These are phyloP conservation scores for Anomalospiza imberbis DNA, from an alignment of 2,797 vertebrate species.

Conservation along the genomic window DNA sequence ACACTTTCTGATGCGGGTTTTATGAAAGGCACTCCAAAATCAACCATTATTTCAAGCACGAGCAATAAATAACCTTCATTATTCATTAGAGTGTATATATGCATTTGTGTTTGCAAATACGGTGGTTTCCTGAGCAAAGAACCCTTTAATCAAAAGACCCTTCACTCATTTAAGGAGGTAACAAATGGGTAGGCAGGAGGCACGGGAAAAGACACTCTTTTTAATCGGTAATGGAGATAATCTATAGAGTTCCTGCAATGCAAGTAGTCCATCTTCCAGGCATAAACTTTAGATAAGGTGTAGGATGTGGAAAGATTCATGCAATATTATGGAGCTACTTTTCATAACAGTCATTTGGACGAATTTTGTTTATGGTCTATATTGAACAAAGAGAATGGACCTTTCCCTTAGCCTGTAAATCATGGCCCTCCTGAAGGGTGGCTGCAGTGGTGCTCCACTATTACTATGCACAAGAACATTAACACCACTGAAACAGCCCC, in stretches of 20 bases:
- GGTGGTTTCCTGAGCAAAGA: slow-evolving; percentile 59
- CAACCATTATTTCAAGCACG: slow-evolving; percentile 75
- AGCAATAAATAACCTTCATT: slow-evolving; percentile 77
- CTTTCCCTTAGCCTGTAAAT: slow-evolving; percentile 35
- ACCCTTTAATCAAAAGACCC: slow-evolving; percentile 56
- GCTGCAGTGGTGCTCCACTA: neutral
- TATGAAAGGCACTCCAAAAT: slow-evolving; percentile 74
- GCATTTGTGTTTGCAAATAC: slow-evolving; percentile 74
- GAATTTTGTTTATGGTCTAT: slow-evolving; percentile 49
- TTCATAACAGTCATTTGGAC: slow-evolving; percentile 36
- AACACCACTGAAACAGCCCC: neutral
- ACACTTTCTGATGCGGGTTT: slow-evolving; percentile 69
- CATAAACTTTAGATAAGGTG: slow-evolving; percentile 38
- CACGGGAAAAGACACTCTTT: neutral
- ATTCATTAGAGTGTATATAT: slow-evolving; percentile 73
- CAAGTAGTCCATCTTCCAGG: slow-evolving; percentile 29
- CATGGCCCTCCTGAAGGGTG: slow-evolving; percentile 20
- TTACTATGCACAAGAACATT: slow-evolving; percentile 55
- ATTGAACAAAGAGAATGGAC: slow-evolving; percentile 60
- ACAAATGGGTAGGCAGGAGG: slow-evolving; percentile 55
- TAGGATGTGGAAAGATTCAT: slow-evolving; percentile 48
- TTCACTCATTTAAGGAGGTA: slow-evolving; percentile 66
- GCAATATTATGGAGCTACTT: slow-evolving; percentile 36
- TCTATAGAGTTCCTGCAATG: slow-evolving; percentile 51
- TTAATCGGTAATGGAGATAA: slow-evolving; percentile 59